Conservation (phyloP, 2,797 vertebrate genomes). For the Diplodus sargus region DNA sequence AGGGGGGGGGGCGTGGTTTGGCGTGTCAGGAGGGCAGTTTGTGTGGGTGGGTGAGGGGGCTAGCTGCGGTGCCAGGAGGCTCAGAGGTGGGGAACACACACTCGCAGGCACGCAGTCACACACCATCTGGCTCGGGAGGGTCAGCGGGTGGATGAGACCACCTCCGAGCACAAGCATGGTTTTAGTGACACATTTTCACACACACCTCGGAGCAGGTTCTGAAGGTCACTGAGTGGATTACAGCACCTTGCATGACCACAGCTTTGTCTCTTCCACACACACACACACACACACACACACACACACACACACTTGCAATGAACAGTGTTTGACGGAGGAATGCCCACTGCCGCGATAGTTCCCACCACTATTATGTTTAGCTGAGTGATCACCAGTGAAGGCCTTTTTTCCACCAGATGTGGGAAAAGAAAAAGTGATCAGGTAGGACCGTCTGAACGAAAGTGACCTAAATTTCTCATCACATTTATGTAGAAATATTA, state of each 20-base stretch:
- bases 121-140: constrained; percentile 66
- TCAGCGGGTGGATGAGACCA: constrained; percentile 68
- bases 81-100: constrained; percentile 54
- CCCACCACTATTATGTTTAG: constrained; percentile 66
- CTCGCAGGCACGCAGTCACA: constrained; percentile 61
- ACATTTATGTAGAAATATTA: neutral
- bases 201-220: constrained; percentile 47
- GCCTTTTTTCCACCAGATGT: neutral
- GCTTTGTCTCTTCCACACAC: constrained; percentile 48
- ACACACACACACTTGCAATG: constrained; percentile 13
- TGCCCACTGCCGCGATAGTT: constrained; percentile 53
- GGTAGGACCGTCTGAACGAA: neutral
- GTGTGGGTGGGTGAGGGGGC: constrained; percentile 21
- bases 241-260: constrained; percentile 59
- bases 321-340: constrained; percentile 49
- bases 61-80: constrained; percentile 62
- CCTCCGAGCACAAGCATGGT: constrained; percentile 54
- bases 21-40: constrained; percentile 43
- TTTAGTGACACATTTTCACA: constrained; percentile 52
- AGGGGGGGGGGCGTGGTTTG: constrained; percentile 15
- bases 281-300: neutral
- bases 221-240: constrained; percentile 70
- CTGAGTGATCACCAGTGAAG: constrained; percentile 47
- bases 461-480: neutral
- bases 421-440: neutral